Percentiles rank a stretch among this genome's conserved stretches.
phyloP scores from a whole-genome alignment of 2,113 vertebrate genomes.

The Anser brachyrhynchus region DNA sequence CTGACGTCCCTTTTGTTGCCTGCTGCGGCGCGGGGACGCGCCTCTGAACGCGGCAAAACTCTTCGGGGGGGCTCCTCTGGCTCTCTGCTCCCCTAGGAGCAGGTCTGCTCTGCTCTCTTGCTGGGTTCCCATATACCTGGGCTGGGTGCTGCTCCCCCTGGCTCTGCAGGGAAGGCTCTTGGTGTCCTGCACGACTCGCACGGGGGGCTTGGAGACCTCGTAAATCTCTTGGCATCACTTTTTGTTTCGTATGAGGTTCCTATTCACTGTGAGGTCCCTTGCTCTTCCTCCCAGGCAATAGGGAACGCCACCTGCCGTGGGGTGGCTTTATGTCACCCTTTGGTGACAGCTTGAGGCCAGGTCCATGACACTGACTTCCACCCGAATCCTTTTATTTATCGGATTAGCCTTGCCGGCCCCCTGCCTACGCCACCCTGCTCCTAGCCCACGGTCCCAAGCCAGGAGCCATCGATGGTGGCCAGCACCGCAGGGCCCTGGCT shows the following conservation, averaged over 20 bases:
- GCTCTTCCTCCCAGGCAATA: not conserved
- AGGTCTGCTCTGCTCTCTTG: not conserved
- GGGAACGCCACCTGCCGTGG: accelerated
- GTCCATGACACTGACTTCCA: not conserved
- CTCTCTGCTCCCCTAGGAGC: not conserved
- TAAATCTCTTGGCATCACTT: not conserved
- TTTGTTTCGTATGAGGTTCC: not conserved
- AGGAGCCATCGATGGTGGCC: not conserved
- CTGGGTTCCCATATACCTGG: not conserved
- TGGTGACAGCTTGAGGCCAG: accelerated
- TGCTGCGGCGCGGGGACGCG: conserved; percentile 38
- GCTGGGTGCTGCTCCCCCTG: not conserved
- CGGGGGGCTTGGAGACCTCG: not conserved
- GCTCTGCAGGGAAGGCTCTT: not conserved
- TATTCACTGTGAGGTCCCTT: not conserved
- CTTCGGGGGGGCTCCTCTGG: not conserved
- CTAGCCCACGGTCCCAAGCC: not conserved
- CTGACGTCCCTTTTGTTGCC: conserved; percentile 67
- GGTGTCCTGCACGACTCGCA: accelerated
- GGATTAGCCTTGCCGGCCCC: not conserved
- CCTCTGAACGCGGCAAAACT: not conserved
- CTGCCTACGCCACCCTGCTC: not conserved
- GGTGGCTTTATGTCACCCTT: not conserved
- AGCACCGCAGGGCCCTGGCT: accelerated
- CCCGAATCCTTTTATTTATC: not conserved